Conservation (phyloP, 2,797 vertebrate genomes). For the Pitangus sulphuratus region DNA sequence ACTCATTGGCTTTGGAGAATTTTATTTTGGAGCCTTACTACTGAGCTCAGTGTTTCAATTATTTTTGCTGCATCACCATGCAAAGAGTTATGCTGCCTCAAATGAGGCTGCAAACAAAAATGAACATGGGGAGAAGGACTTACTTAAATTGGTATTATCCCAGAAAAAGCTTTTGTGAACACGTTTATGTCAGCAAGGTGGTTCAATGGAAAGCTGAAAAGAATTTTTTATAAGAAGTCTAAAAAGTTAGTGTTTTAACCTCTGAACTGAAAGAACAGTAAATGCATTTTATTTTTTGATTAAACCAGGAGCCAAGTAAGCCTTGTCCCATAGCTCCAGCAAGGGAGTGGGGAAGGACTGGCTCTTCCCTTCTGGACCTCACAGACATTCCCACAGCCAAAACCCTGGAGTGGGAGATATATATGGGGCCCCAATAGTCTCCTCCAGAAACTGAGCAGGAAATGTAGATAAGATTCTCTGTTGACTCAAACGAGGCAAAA, state of each 20-base stretch:
- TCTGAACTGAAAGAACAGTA: neutral
- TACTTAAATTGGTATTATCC: neutral
- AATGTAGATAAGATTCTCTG: neutral
- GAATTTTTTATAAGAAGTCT: neutral
- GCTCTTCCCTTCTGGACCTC: neutral
- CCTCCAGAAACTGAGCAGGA: neutral
- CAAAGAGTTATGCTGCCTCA: neutral
- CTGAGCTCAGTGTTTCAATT: neutral
- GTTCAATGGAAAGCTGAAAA: neutral
- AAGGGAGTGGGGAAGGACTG: neutral
- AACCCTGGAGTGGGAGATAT: neutral
- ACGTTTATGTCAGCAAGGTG: neutral
- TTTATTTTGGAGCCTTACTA: neutral
- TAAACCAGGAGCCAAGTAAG: neutral
- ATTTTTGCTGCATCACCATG: neutral
- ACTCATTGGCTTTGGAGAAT: neutral
- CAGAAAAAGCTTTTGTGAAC: neutral
- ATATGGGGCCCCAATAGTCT: rapidly evolving
- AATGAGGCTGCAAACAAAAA: neutral
- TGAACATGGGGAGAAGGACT: neutral
- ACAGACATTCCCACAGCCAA: neutral
- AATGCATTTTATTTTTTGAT: neutral
- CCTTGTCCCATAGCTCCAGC: neutral
- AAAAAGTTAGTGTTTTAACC: neutral
- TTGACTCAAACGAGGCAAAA: neutral